Percentiles rank a stretch among this genome's conserved stretches.
Conservation (phyloP, 1,140 invertebrate genomes). For the Lepidurus arcticus region DNA sequence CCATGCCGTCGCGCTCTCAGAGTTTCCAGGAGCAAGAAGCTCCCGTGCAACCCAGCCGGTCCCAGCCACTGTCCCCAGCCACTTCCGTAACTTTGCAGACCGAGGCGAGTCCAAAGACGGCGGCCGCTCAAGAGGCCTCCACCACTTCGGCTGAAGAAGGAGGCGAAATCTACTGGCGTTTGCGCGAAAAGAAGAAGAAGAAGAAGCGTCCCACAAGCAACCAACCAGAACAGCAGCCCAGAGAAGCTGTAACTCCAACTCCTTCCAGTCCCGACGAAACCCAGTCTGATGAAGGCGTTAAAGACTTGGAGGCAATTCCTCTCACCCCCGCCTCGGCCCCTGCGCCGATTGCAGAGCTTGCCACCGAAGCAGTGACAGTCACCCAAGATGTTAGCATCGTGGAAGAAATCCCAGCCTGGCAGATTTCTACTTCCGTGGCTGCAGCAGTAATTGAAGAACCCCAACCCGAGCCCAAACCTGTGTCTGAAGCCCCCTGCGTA, state of each 20-base stretch:
- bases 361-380: not conserved
- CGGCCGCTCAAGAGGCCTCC: slow-evolving; percentile 25
- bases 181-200: slow-evolving; percentile 35
- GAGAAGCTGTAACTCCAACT: not conserved
- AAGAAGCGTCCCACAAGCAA: slow-evolving; percentile 29
- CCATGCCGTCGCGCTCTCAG: not conserved
- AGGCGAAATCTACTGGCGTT: slow-evolving; percentile 33
- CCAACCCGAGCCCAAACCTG: not conserved
- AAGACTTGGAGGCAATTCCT: not conserved
- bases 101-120: not conserved
- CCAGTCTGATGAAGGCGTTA: not conserved
- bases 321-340: not conserved
- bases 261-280: slow-evolving; percentile 20
- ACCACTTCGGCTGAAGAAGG: slow-evolving; percentile 31
- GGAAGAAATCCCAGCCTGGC: not conserved
- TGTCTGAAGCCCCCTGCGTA: not conserved
- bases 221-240: not conserved
- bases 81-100: not conserved
- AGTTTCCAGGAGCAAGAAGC: not conserved
- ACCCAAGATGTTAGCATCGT: not conserved
- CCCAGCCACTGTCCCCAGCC: not conserved
- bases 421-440: not conserved
- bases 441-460: not conserved
- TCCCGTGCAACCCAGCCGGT: not conserved
- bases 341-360: too few species aligned